Conservation (phyloP, 2,888 invertebrate species). For the Pollenia amentaria region DNA sequence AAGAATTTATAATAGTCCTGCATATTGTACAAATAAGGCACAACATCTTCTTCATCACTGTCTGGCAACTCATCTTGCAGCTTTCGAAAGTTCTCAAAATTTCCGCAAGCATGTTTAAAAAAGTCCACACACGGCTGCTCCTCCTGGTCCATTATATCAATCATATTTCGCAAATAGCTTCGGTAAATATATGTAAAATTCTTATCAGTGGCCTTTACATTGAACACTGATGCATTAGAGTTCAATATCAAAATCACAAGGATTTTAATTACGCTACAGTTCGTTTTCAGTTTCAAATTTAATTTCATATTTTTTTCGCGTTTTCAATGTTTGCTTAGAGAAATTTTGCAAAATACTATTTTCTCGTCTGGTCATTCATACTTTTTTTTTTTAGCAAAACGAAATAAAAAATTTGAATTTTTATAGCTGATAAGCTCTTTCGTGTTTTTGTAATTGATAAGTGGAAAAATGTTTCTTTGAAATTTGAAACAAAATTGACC, state of each 20-base stretch:
- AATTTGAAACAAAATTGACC: conserved; percentile 64
- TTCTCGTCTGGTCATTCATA: conserved; percentile 11
- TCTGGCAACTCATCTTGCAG: neutral
- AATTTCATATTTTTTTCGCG: conserved; percentile 11
- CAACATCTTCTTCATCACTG: conserved; percentile 73
- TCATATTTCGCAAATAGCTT: conserved; percentile 77
- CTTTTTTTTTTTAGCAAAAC: conserved; percentile 30
- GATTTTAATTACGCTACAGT: neutral
- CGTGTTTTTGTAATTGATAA: conserved; percentile 61
- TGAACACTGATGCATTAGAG: neutral
- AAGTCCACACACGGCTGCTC: conserved; percentile 80
- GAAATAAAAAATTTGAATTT: conserved; percentile 13
- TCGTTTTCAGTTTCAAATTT: conserved; percentile 36
- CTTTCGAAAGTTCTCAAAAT: conserved; percentile 69
- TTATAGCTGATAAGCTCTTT: conserved; percentile 61
- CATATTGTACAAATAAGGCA: conserved; percentile 80
- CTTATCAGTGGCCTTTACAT: conserved; percentile 23
- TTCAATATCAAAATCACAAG: conserved; percentile 52
- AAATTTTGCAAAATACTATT: conserved; percentile 64
- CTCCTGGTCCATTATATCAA: conserved; percentile 76
- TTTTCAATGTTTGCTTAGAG: conserved; percentile 52
- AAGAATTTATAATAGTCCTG: conserved; percentile 81
- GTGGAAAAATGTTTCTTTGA: conserved; percentile 24
- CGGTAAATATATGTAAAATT: conserved; percentile 78
- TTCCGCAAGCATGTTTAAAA: conserved; percentile 81